These are phyloP conservation scores for Vanessa atalanta DNA, from an alignment of 1,140 invertebrate species.

Conservation along the genomic window DNA sequence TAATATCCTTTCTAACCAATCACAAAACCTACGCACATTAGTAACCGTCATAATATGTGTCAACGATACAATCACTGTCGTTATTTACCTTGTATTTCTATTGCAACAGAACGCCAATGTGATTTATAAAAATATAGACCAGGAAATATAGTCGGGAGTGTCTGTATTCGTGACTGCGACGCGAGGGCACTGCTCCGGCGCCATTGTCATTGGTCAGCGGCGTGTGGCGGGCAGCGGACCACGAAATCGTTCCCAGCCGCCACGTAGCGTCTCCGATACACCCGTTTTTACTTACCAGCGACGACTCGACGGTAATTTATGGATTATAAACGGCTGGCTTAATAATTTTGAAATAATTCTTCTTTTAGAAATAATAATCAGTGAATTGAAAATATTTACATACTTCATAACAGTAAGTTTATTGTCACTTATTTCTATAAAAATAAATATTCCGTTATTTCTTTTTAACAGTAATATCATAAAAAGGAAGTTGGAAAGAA, in stretches of 20 bases:
- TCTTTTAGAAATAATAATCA: not conserved
- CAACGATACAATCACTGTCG: not conserved
- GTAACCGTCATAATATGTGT: not conserved
- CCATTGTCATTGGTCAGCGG: conserved; percentile 68
- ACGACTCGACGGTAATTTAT: conserved; percentile 27
- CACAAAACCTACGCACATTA: no score
- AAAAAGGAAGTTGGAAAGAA: no score
- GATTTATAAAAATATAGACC: not conserved
- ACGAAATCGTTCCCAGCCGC: conserved; percentile 71
- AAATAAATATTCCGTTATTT: no score
- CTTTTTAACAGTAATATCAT: no score
- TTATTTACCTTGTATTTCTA: not conserved
- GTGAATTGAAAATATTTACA: no score
- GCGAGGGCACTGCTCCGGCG: conserved; percentile 60
- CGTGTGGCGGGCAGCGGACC: conserved; percentile 67
- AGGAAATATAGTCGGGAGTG: conserved; percentile 8
- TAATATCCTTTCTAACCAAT: no score
- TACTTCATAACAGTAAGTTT: no score
- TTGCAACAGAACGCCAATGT: not conserved
- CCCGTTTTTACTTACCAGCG: conserved; percentile 29
- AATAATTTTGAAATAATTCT: not conserved
- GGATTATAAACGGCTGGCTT: not conserved
- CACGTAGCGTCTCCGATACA: conserved; percentile 32
- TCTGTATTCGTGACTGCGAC: conserved; percentile 9
- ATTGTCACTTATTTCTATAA: no score